Evolutionary conservation across 2,888 invertebrate species (phyloP).

Genomic region (Ashinkailepas kermadecensis): DNA sequence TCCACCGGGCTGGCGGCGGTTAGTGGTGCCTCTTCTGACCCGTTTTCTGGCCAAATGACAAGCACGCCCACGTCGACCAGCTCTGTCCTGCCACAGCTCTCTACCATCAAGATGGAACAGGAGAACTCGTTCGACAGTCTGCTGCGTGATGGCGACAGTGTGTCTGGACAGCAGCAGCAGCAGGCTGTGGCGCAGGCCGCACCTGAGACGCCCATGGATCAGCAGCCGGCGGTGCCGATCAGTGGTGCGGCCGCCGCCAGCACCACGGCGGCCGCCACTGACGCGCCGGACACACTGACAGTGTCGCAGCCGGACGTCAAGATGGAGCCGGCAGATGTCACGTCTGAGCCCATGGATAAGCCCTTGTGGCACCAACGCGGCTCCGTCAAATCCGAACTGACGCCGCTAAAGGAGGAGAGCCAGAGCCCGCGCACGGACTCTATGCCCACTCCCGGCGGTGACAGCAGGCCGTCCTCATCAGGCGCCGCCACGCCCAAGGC

Average conservation of each 20-base stretch:
- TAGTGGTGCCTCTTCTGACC: too few species aligned
- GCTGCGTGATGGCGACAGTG: constrained; percentile 9
- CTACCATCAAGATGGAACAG: not conserved
- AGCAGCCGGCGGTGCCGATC: not conserved
- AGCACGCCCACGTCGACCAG: not conserved
- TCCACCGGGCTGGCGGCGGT: too few species aligned
- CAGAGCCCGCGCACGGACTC: not conserved
- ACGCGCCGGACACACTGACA: not conserved
- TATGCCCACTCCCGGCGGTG: not conserved
- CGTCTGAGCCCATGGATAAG: not conserved
- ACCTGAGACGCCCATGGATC: not conserved
- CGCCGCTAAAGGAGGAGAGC: not conserved
- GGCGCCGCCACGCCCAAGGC: constrained; percentile 29
- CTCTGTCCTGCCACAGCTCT: not conserved
- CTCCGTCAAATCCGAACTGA: not conserved
- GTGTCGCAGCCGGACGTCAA: not conserved
- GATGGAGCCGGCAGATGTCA: not conserved
- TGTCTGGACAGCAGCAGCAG: constrained; percentile 31
- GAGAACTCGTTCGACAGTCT: constrained; percentile 25
- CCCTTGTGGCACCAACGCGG: not conserved
- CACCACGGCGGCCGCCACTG: not conserved
- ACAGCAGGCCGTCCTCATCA: constrained; percentile 13
- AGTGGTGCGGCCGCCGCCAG: not conserved
- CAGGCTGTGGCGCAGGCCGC: not conserved
- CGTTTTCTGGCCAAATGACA: too few species aligned